A percentile compares a stretch with the other conserved stretches of the same genome.
Evolutionary conservation across 23 tunicate species (phyloP).

Genomic region (Halocynthia aurantium): DNA sequence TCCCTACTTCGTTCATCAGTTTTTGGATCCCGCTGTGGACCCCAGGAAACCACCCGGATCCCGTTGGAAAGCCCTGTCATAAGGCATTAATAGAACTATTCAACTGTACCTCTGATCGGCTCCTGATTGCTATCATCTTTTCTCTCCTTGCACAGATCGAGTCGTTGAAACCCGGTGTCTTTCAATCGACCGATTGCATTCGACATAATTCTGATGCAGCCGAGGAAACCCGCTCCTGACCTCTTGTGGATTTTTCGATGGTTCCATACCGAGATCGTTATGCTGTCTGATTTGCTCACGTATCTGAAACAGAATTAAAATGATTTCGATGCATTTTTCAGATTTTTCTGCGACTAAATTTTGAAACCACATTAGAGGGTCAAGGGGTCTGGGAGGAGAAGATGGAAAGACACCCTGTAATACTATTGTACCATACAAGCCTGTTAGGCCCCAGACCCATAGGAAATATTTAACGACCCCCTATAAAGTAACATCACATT

Average conservation of each 20-base stretch:
- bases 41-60: no score
- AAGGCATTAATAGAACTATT: not conserved
- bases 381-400: not conserved
- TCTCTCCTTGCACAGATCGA: constrained; percentile 61
- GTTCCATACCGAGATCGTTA: constrained; percentile 90
- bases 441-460: no score
- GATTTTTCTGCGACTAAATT: no score
- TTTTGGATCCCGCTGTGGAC: no score
- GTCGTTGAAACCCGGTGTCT: constrained; percentile 84
- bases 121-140: constrained; percentile 54
- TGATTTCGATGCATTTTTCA: not conserved
- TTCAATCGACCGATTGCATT: constrained; percentile 87
- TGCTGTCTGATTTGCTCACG: constrained; percentile 87
- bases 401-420: not conserved
- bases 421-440: no score
- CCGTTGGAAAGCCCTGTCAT: not conserved
- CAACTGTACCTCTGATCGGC: constrained; percentile 38
- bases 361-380: not conserved
- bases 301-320: constrained; percentile 36
- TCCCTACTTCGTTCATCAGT: no score
- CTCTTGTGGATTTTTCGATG: constrained; percentile 71
- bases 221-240: constrained; percentile 82
- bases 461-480: no score
- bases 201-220: constrained; percentile 80
- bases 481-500: no score